These are phyloP conservation scores for Oryzias celebensis DNA, from an alignment of 2,113 vertebrate genomes.

Conservation along the genomic window DNA sequence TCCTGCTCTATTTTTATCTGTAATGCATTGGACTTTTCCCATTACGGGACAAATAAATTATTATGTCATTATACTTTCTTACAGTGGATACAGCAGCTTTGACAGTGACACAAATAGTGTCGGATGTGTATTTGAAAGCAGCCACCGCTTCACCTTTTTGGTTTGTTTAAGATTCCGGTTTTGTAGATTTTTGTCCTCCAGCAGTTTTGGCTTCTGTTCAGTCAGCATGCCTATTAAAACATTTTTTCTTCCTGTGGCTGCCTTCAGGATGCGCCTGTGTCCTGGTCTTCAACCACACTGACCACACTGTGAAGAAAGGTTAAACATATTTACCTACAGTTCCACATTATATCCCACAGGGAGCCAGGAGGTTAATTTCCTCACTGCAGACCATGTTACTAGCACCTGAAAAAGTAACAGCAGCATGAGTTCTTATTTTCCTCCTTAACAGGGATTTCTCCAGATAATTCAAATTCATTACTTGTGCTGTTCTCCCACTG, in stretches of 20 bases:
- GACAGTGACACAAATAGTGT: too few relatives aligned
- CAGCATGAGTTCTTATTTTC: constrained; percentile 6
- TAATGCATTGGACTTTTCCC: too few relatives aligned
- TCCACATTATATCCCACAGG: constrained; percentile 28
- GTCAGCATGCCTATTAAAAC: not conserved
- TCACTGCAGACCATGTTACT: constrained; percentile 15
- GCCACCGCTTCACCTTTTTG: too few relatives aligned
- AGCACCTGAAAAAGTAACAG: constrained; percentile 31
- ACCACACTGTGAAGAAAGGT: constrained; percentile 8
- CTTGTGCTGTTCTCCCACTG: not conserved
- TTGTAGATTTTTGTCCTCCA: too few relatives aligned
- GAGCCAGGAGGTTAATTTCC: constrained; percentile 36
- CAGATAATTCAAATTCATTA: not conserved
- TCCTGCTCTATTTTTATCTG: too few relatives aligned
- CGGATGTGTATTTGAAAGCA: too few relatives aligned
- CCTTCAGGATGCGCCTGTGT: not conserved
- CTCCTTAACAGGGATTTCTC: constrained; percentile 26
- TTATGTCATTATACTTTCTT: too few relatives aligned
- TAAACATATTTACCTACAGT: constrained; percentile 39
- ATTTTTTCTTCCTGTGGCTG: not conserved
- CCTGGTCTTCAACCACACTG: not conserved
- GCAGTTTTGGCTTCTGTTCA: too few relatives aligned
- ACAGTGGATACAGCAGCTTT: too few relatives aligned
- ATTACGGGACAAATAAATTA: too few relatives aligned
- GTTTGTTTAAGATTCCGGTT: too few relatives aligned